Percentiles rank a stretch among this genome's conserved stretches.
These are phyloP conservation scores for Lasioglossum malachurum DNA, from an alignment of 2,888 invertebrate genomes.

Conservation along the genomic window DNA sequence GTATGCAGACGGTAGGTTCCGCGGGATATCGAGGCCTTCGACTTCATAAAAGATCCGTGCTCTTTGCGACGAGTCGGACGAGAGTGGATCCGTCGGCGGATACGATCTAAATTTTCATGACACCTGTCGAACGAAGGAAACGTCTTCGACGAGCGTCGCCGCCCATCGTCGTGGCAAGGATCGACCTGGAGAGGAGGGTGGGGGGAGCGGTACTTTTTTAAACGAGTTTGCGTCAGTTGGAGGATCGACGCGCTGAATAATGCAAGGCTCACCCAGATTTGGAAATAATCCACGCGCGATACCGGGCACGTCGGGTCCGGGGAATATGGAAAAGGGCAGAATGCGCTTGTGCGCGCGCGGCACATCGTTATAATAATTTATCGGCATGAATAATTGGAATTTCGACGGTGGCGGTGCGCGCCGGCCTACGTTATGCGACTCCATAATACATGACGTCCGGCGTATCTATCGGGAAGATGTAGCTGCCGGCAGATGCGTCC, in stretches of 20 bases:
- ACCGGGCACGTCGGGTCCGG: slow-evolving; percentile 13
- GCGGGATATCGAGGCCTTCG: neutral
- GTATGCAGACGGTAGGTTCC: neutral
- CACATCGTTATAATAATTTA: slow-evolving; percentile 47
- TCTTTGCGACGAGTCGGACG: neutral
- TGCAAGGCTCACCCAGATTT: slow-evolving; percentile 20
- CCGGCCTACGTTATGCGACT: slow-evolving; percentile 15
- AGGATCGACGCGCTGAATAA: slow-evolving; percentile 23
- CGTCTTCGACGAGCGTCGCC: neutral
- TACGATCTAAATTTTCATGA: slow-evolving; percentile 13
- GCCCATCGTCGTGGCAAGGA: neutral
- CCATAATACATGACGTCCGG: neutral
- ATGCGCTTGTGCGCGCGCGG: neutral
- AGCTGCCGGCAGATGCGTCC: neutral
- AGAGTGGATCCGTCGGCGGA: neutral
- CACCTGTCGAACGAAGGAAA: slow-evolving; percentile 16
- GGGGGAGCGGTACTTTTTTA: neutral
- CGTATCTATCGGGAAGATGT: neutral
- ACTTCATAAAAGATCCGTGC: neutral
- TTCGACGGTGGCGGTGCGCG: neutral
- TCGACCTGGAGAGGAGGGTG: neutral
- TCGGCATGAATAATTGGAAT: slow-evolving; percentile 51
- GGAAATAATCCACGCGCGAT: slow-evolving; percentile 28
- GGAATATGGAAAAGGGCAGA: slow-evolving; percentile 14
- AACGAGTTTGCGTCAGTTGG: slow-evolving; percentile 9